These are phyloP conservation scores for Leucophenga maculata DNA, from an alignment of 2,888 invertebrate species.

Conservation along the genomic window DNA sequence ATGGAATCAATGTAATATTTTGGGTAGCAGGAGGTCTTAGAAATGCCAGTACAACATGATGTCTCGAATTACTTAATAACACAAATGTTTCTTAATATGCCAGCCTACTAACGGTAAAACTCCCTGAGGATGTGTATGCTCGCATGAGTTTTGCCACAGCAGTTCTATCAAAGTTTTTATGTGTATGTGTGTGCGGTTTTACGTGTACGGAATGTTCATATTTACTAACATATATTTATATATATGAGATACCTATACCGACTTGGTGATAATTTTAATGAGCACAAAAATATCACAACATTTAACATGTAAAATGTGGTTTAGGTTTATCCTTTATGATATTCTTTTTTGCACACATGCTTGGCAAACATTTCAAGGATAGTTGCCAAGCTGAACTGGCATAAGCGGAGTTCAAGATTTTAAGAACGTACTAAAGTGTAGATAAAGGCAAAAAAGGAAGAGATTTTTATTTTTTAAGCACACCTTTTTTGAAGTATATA, in stretches of 20 bases:
- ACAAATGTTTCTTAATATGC: not conserved
- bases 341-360: not conserved
- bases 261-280: slow-evolving; percentile 16
- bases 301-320: slow-evolving; percentile 14
- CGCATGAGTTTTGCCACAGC: not conserved
- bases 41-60: not conserved
- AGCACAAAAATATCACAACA: slow-evolving; percentile 5
- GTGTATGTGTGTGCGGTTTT: not conserved
- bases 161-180: not conserved
- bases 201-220: slow-evolving; percentile 20
- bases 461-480: too few relatives aligned
- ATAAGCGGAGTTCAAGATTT: not conserved
- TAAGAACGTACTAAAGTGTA: not conserved
- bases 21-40: not conserved
- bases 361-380: slow-evolving; percentile 10
- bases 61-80: slow-evolving; percentile 9
- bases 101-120: not conserved
- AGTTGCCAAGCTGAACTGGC: not conserved
- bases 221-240: not conserved
- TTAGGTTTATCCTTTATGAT: not conserved
- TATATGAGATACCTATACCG: not conserved
- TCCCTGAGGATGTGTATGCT: slow-evolving; percentile 2
- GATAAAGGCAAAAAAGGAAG: too few relatives aligned
- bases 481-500: too few relatives aligned
- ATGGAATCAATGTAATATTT: not conserved